These are phyloP conservation scores for Scomber scombrus DNA, from an alignment of 2,113 vertebrate species.

Conservation along the genomic window DNA sequence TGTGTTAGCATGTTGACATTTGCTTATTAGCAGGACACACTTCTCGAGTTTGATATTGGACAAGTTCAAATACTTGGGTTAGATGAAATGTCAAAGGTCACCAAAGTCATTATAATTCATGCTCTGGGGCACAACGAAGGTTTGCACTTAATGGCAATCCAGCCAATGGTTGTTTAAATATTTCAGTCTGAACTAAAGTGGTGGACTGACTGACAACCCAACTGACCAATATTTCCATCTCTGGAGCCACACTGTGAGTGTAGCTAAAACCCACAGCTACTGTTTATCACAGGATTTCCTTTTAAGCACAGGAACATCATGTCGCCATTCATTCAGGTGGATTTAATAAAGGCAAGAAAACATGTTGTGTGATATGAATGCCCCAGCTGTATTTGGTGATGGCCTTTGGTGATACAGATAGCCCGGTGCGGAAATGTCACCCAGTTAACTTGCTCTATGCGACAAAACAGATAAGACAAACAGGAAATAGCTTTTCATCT, in stretches of 20 bases:
- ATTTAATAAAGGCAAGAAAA: slow-evolving; percentile 73
- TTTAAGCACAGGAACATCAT: slow-evolving; percentile 22
- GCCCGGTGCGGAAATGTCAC: slow-evolving; percentile 60
- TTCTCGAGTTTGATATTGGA: background rate
- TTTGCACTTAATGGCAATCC: background rate
- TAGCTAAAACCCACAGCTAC: slow-evolving; percentile 10
- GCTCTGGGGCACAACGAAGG: background rate
- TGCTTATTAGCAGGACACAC: background rate
- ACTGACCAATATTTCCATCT: background rate
- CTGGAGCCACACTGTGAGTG: background rate
- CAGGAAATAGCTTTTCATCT: slow-evolving; percentile 79
- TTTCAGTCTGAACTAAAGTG: background rate
- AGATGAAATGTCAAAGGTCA: no score
- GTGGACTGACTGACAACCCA: background rate
- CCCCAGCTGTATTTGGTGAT: slow-evolving; percentile 67
- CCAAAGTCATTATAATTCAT: background rate
- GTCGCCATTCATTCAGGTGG: slow-evolving; percentile 27
- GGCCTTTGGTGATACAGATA: slow-evolving; percentile 69
- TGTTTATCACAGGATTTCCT: background rate
- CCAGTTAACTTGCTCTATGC: slow-evolving; percentile 75
- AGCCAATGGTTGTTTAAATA: background rate
- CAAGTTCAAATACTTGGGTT: no score
- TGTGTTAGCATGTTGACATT: background rate
- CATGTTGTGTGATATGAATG: slow-evolving; percentile 68
- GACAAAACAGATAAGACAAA: slow-evolving; percentile 73